These are phyloP conservation scores for Rhinoderma darwinii DNA, from an alignment of 2,113 vertebrate species.

Conservation along the genomic window DNA sequence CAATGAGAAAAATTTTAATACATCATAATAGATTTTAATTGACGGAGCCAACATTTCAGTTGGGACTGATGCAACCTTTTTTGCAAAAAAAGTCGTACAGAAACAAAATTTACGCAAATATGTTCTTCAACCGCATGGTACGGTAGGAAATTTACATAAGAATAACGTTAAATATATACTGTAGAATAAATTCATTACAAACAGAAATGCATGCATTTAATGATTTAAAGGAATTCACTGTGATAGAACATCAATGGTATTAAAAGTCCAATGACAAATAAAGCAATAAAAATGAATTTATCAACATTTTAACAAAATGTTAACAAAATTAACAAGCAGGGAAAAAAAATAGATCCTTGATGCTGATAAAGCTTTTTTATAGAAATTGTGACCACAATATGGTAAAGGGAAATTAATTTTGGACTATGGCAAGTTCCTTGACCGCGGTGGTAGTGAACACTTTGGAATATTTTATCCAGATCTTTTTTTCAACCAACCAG, in stretches of 20 bases:
- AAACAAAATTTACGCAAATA: background rate
- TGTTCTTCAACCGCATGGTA: background rate
- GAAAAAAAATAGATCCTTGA: conserved; percentile 59
- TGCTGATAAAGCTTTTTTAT: conserved; percentile 56
- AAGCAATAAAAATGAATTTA: background rate
- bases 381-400: conserved; percentile 65
- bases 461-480: conserved; percentile 69
- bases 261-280: too few relatives aligned
- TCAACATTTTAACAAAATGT: conserved; percentile 25
- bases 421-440: conserved; percentile 65
- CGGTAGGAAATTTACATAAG: too few relatives aligned
- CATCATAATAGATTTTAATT: background rate
- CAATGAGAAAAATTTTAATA: background rate
- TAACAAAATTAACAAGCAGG: conserved; percentile 55
- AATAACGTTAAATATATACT: conserved; percentile 14
- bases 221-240: background rate
- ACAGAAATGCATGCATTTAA: background rate
- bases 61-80: background rate
- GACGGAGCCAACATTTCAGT: background rate
- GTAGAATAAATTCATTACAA: background rate
- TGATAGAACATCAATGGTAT: background rate
- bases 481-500: conserved; percentile 44
- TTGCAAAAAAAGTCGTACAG: background rate
- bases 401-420: conserved; percentile 71
- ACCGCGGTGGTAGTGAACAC: conserved; percentile 68